Percentiles rank a stretch among this genome's conserved stretches.
These are phyloP conservation scores for Silvanus unidentatus DNA, from an alignment of 2,888 invertebrate species.

Conservation along the genomic window DNA sequence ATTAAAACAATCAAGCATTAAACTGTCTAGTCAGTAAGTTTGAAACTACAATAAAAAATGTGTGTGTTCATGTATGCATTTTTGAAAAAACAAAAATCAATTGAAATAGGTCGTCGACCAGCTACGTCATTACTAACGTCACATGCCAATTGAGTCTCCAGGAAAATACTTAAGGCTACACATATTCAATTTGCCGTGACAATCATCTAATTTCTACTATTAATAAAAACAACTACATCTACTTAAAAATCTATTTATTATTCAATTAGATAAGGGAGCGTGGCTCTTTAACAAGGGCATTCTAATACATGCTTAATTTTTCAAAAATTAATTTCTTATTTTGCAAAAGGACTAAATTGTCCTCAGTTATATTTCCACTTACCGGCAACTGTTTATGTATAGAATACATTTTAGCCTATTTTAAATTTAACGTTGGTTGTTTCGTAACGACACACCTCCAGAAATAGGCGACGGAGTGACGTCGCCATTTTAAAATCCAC, in stretches of 20 bases:
- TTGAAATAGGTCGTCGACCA: conserved; percentile 11
- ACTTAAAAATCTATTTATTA: no score
- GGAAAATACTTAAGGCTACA: neutral
- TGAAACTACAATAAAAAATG: no score
- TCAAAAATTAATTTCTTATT: no score
- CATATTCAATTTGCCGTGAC: neutral
- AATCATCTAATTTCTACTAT: no score
- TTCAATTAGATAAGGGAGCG: no score
- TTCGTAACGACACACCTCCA: conserved; percentile 27
- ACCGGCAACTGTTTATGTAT: conserved; percentile 10
- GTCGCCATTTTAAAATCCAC: conserved; percentile 26
- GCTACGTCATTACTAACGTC: conserved; percentile 6
- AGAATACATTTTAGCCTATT: conserved; percentile 13
- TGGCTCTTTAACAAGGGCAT: no score
- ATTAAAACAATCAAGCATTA: no score
- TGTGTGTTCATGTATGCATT: no score
- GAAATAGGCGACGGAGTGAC: conserved; percentile 24
- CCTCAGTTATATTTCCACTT: conserved; percentile 3
- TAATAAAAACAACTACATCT: no score
- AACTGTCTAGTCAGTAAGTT: no score
- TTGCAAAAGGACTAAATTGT: no score
- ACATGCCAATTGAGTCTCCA: conserved; percentile 7
- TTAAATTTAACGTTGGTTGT: conserved; percentile 13
- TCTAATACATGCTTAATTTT: no score
- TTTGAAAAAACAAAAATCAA: conserved; percentile 7